A percentile compares a stretch with the other conserved stretches of the same genome.
Evolutionary conservation across 2,113 vertebrate species (phyloP).

Genomic region (Clarias macrocephalus): DNA sequence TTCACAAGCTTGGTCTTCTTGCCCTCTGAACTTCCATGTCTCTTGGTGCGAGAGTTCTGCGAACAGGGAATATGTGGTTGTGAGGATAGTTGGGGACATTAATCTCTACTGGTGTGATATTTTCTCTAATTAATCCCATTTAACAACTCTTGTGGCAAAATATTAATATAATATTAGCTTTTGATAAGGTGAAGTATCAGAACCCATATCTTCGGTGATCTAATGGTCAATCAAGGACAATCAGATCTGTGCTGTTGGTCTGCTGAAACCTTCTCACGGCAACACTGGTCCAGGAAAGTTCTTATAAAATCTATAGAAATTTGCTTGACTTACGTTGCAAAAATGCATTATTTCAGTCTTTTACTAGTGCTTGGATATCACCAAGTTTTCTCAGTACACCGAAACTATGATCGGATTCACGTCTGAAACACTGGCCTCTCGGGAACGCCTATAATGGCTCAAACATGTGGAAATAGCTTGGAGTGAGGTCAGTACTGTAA

Average conservation of each 20-base stretch:
- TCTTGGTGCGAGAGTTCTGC: constrained; percentile 17
- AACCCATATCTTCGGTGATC: background rate
- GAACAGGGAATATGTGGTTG: background rate
- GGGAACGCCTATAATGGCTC: too few species aligned
- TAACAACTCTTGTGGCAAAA: background rate
- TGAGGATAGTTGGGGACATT: background rate
- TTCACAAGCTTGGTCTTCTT: background rate
- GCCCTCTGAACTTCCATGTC: background rate
- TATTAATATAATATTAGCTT: background rate
- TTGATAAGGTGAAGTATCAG: background rate
- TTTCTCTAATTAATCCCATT: background rate
- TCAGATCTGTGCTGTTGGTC: background rate
- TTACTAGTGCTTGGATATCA: too few species aligned
- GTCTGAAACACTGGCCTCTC: too few species aligned
- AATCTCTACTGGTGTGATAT: background rate
- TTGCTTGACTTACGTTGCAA: background rate
- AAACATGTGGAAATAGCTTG: too few species aligned
- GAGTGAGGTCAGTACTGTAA: too few species aligned
- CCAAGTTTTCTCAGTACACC: too few species aligned
- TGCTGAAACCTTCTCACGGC: background rate
- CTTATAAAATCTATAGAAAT: background rate
- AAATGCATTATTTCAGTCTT: too few species aligned
- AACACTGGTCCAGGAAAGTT: background rate
- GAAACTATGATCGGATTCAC: too few species aligned
- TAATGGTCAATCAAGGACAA: background rate